Percentiles rank a stretch among this genome's conserved stretches.
These are phyloP conservation scores for Enchytraeus crypticus DNA, from an alignment of 2,888 invertebrate species.

Conservation along the genomic window DNA sequence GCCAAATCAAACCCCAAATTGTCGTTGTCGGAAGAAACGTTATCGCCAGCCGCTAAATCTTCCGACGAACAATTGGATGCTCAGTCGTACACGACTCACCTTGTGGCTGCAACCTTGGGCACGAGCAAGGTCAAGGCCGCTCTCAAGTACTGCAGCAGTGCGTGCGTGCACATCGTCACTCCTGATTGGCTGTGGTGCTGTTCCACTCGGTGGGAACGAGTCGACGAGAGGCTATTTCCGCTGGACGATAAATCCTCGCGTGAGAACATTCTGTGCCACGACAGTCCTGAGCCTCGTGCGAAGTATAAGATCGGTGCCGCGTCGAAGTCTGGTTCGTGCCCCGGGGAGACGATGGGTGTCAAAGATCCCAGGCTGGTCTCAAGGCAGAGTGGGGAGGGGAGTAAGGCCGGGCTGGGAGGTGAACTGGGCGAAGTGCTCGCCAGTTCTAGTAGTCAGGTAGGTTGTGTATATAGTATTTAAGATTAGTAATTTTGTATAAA, in stretches of 20 bases:
- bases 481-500: too few relatives aligned
- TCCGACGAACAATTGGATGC: too few relatives aligned
- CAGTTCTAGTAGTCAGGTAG: too few relatives aligned
- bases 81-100: constrained; percentile 84
- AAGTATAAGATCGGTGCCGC: too few relatives aligned
- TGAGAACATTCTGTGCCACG: neutral
- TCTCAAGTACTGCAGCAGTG: constrained; percentile 31
- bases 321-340: too few relatives aligned
- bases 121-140: constrained; percentile 46
- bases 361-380: too few relatives aligned
- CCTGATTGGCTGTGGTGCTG: constrained; percentile 94
- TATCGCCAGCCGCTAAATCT: constrained; percentile 84
- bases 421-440: too few relatives aligned
- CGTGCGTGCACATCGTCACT: constrained; percentile 57
- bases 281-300: constrained; percentile 8
- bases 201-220: constrained; percentile 71
- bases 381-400: too few relatives aligned
- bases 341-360: too few relatives aligned
- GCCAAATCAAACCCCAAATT: constrained; percentile 26
- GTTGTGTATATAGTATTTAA: too few relatives aligned
- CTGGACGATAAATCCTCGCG: constrained; percentile 7
- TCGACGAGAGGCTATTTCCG: constrained; percentile 38
- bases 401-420: too few relatives aligned
- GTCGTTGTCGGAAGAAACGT: constrained; percentile 64
- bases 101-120: constrained; percentile 82